These are phyloP conservation scores for Seriola aureovittata DNA, from an alignment of 2,113 vertebrate species.

Conservation along the genomic window DNA sequence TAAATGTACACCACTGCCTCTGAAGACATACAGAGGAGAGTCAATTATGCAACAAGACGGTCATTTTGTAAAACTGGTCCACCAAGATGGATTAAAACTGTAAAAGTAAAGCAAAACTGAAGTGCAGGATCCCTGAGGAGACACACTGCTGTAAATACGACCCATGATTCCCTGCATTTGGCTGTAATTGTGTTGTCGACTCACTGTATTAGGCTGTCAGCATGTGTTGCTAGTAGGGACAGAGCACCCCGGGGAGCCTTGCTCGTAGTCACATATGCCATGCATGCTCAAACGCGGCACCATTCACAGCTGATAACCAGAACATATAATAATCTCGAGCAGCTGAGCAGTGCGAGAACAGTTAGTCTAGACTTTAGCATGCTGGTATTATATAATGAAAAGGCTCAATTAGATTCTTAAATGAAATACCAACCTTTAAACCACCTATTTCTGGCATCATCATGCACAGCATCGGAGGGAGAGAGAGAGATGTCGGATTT, in stretches of 20 bases:
- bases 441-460: conserved; percentile 13
- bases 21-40: neutral
- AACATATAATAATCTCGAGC: conserved; percentile 33
- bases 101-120: neutral
- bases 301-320: conserved; percentile 46
- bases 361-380: conserved; percentile 18
- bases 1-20: neutral
- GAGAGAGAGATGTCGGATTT: conserved; percentile 1
- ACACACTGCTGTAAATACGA: neutral
- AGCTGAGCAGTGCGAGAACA: conserved; percentile 29
- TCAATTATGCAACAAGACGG: neutral
- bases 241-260: conserved; percentile 34
- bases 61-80: neutral
- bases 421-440: conserved; percentile 1
- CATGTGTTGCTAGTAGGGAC: conserved; percentile 45
- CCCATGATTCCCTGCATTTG: neutral
- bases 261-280: conserved; percentile 54
- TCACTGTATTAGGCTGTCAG: conserved; percentile 29
- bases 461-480: neutral
- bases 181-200: neutral
- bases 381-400: conserved; percentile 41
- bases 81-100: neutral
- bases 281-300: conserved; percentile 22
- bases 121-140: neutral
- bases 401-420: conserved; percentile 20